phyloP scores from a whole-genome alignment of 2,888 invertebrate species.

The Listrodromus nycthemerus region DNA sequence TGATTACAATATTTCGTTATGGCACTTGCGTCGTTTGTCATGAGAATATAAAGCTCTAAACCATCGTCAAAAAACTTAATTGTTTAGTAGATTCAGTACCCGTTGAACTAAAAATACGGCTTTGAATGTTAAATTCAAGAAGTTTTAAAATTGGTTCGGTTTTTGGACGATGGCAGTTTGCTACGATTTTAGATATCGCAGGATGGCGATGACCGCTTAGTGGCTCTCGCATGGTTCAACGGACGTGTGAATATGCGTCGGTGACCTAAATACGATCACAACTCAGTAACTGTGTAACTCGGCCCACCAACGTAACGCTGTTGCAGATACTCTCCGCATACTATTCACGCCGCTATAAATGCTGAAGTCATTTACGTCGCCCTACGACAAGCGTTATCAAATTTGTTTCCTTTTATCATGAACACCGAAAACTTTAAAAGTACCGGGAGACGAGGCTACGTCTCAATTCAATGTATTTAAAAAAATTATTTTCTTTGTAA shows the following conservation, averaged over 20 bases:
- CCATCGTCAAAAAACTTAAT: neutral
- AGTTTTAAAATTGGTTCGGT: conserved; percentile 29
- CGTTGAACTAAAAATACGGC: neutral
- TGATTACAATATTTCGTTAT: no score
- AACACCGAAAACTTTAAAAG: no score
- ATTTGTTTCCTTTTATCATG: no score
- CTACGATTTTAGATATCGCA: conserved; percentile 22
- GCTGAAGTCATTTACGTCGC: neutral
- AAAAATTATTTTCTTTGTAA: no score
- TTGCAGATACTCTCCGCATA: neutral
- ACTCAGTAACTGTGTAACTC: conserved; percentile 65
- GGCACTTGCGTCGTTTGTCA: no score
- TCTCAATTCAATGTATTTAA: no score
- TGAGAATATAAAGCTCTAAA: neutral
- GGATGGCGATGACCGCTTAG: conserved; percentile 21
- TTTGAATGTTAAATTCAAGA: neutral
- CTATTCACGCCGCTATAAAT: neutral
- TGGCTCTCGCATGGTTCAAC: conserved; percentile 63
- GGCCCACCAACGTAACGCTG: conserved; percentile 17
- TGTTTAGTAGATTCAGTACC: neutral
- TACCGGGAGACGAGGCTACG: no score
- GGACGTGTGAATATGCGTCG: conserved; percentile 63
- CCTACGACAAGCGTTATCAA: no score
- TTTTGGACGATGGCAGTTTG: conserved; percentile 32
- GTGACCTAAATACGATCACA: conserved; percentile 70